Conservation (phyloP, 2,113 vertebrate genomes). For the Hipposideros armiger region DNA sequence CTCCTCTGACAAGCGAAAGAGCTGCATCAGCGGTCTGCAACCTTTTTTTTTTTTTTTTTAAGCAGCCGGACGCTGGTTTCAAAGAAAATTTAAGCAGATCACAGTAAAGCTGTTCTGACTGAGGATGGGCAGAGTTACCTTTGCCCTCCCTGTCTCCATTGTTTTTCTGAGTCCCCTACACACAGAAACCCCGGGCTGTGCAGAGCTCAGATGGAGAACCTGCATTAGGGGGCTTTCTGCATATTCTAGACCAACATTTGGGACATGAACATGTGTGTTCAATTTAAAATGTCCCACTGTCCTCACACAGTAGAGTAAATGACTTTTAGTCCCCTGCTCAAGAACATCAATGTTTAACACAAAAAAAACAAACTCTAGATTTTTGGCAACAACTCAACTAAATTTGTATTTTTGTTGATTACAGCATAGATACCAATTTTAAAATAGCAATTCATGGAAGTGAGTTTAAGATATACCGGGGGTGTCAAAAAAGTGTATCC, state of each 20-base stretch:
- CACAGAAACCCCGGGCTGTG: neutral
- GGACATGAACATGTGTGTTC: neutral
- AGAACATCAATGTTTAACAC: neutral
- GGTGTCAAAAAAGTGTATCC: too few species aligned
- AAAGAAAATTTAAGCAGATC: neutral
- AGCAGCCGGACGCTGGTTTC: neutral
- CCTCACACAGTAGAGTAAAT: neutral
- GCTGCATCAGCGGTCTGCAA: neutral
- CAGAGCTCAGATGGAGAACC: neutral
- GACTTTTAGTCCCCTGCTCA: neutral
- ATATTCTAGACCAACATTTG: neutral
- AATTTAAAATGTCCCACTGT: neutral
- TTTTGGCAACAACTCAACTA: neutral
- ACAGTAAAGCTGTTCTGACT: neutral
- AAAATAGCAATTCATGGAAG: neutral
- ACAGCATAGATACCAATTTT: neutral
- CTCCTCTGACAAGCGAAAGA: conserved; percentile 51
- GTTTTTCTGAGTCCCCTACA: neutral
- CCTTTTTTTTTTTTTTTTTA: neutral
- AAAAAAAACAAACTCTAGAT: neutral
- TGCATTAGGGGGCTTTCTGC: neutral
- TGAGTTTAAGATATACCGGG: neutral
- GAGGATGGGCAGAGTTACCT: neutral
- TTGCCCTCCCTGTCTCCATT: accelerated
- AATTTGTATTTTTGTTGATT: conserved; percentile 46